Percentiles rank a stretch among this genome's conserved stretches.
phyloP scores from a whole-genome alignment of 2,113 vertebrate species.

The Hippocampus zosterae region DNA sequence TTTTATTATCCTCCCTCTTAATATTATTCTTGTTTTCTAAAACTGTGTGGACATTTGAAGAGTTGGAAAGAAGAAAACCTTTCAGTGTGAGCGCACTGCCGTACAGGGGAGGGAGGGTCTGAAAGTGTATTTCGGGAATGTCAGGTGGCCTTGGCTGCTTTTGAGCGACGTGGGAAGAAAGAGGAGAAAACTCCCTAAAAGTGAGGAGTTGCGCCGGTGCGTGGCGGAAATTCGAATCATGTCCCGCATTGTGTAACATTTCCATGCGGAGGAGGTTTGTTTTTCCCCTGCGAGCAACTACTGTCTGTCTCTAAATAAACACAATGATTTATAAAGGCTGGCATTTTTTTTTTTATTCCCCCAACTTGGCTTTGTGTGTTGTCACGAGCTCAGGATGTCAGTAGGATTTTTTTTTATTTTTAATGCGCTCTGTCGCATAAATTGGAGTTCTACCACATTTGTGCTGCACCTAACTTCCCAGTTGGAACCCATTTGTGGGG shows the following conservation, averaged over 20 bases:
- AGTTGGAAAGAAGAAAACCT: background rate
- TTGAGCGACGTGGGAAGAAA: background rate
- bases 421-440: too few relatives aligned
- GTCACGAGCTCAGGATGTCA: too few relatives aligned
- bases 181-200: conserved; percentile 60
- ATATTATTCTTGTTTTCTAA: background rate
- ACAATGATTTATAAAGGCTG: background rate
- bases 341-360: too few relatives aligned
- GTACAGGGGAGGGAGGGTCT: background rate
- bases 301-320: background rate
- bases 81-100: background rate
- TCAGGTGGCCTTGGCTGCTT: background rate
- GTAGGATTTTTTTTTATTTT: too few relatives aligned
- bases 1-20: background rate
- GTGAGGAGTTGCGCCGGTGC: conserved; percentile 15
- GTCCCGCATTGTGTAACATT: conserved; percentile 22
- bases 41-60: background rate
- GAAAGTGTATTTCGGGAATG: background rate
- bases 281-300: background rate
- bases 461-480: too few relatives aligned
- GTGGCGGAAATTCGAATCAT: conserved; percentile 37
- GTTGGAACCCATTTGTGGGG: too few relatives aligned
- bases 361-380: too few relatives aligned
- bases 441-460: too few relatives aligned
- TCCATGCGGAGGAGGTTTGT: background rate